Conservation (phyloP, 2,113 vertebrate species). For the Ibidorhyncha struthersii region DNA sequence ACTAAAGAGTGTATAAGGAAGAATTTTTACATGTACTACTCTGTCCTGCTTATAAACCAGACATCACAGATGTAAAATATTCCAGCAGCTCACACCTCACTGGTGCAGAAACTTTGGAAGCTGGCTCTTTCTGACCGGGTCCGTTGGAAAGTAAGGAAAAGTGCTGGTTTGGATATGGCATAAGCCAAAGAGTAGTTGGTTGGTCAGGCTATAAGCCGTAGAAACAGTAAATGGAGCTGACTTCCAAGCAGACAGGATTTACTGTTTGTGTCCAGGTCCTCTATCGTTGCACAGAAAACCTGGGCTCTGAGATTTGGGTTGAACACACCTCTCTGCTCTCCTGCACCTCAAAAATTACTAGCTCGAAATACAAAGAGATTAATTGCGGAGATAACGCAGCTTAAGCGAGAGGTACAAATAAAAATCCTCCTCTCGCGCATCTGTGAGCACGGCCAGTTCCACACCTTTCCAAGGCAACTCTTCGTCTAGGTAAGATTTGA, state of each 20-base stretch:
- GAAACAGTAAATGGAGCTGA: not conserved
- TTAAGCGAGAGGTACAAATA: slow-evolving; percentile 4
- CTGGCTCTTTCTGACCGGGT: not conserved
- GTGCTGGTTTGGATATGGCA: not conserved
- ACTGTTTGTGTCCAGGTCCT: not conserved
- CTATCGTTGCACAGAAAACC: not conserved
- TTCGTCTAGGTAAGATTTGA: not conserved
- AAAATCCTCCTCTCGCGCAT: not conserved
- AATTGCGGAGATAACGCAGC: slow-evolving; percentile 31
- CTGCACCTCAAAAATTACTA: slow-evolving; percentile 30
- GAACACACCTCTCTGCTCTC: not conserved
- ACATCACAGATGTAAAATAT: not conserved
- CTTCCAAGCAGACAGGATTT: not conserved
- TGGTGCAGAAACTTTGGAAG: not conserved
- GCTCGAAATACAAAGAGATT: slow-evolving; percentile 22
- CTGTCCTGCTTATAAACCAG: not conserved
- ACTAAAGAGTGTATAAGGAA: not conserved
- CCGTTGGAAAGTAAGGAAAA: not conserved
- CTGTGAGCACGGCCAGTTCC: not conserved
- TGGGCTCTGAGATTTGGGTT: not conserved
- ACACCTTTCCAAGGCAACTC: not conserved
- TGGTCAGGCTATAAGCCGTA: not conserved
- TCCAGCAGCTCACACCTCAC: not conserved
- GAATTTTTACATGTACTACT: not conserved
- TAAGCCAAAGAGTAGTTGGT: not conserved